Evolutionary conservation across 2,888 invertebrate genomes (phyloP).

Genomic region (Leucophora obtusa): DNA sequence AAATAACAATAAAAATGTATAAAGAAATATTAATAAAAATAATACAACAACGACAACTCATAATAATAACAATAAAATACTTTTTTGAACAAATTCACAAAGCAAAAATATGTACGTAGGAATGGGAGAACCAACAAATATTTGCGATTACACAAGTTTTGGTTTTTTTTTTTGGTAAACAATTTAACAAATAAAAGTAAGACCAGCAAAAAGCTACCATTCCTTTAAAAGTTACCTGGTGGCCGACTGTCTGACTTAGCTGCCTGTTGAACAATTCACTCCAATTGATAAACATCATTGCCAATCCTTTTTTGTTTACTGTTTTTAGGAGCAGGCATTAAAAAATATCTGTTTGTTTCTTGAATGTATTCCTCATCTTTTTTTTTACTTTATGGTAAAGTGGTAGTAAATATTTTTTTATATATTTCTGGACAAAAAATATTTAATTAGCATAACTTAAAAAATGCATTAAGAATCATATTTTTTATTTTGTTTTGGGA

Average conservation of each 20-base stretch:
- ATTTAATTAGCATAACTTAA: slow-evolving; percentile 63
- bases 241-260: slow-evolving; percentile 37
- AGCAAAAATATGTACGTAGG: slow-evolving; percentile 21
- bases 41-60: slow-evolving; percentile 33
- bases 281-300: slow-evolving; percentile 63
- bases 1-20: slow-evolving; percentile 63
- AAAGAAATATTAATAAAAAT: slow-evolving; percentile 60
- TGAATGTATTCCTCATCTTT: slow-evolving; percentile 9
- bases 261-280: slow-evolving; percentile 57
- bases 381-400: background rate
- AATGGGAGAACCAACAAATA: slow-evolving; percentile 44
- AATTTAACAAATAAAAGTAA: slow-evolving; percentile 15
- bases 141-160: slow-evolving; percentile 55
- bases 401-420: slow-evolving; percentile 37
- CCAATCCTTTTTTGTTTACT: slow-evolving; percentile 64
- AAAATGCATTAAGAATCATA: slow-evolving; percentile 62
- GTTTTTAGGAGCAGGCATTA: slow-evolving; percentile 49
- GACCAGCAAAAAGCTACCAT: slow-evolving; percentile 35
- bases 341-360: slow-evolving; percentile 45
- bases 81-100: slow-evolving; percentile 40
- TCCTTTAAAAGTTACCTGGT: slow-evolving; percentile 45
- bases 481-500: slow-evolving; percentile 24
- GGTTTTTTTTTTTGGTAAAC: slow-evolving; percentile 24
- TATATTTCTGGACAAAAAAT: slow-evolving; percentile 12
- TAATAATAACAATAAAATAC: slow-evolving; percentile 54